phyloP scores from a whole-genome alignment of 2,797 vertebrate species.

The Danio choprae region DNA sequence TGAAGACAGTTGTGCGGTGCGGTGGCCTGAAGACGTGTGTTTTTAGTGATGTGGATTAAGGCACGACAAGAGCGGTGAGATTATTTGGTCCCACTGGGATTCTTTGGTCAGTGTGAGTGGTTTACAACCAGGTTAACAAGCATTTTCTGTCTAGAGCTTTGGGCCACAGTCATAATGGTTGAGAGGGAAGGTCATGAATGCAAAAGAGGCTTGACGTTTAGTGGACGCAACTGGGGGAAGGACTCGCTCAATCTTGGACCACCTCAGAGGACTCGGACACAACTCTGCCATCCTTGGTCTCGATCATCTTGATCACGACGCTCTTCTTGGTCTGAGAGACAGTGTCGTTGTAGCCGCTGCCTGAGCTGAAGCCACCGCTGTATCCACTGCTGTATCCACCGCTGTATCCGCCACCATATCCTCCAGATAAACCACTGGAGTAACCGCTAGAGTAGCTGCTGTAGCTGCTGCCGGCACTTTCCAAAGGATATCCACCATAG shows the following conservation, averaged over 20 bases:
- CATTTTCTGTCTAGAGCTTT: constrained; percentile 52
- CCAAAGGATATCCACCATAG: constrained; percentile 72
- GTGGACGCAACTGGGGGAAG: constrained; percentile 21
- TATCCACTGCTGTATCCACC: constrained; percentile 54
- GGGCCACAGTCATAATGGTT: constrained; percentile 60
- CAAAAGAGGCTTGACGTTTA: constrained; percentile 19
- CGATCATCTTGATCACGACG: constrained; percentile 85
- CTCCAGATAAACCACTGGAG: constrained; percentile 59
- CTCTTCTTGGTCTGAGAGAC: constrained; percentile 79
- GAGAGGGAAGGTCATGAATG: constrained; percentile 51
- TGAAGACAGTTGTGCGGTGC: constrained; percentile 50
- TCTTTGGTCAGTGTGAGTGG: constrained; percentile 74
- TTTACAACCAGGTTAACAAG: constrained; percentile 64
- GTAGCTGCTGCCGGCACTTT: constrained; percentile 65
- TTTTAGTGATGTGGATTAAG: constrained; percentile 61
- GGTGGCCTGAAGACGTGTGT: constrained; percentile 56
- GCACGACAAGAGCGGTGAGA: constrained; percentile 66
- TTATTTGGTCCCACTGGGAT: constrained; percentile 80
- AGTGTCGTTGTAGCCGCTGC: constrained; percentile 56
- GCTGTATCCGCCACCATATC: constrained; percentile 56
- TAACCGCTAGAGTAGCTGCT: constrained; percentile 62
- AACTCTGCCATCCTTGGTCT: constrained; percentile 83
- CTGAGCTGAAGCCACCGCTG: constrained; percentile 61
- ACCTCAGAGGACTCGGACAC: constrained; percentile 84
- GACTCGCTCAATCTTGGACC: constrained; percentile 77